These are phyloP conservation scores for Patiria pectinifera DNA, from an alignment of 53 echinoderm and acorn worm species.

Conservation along the genomic window DNA sequence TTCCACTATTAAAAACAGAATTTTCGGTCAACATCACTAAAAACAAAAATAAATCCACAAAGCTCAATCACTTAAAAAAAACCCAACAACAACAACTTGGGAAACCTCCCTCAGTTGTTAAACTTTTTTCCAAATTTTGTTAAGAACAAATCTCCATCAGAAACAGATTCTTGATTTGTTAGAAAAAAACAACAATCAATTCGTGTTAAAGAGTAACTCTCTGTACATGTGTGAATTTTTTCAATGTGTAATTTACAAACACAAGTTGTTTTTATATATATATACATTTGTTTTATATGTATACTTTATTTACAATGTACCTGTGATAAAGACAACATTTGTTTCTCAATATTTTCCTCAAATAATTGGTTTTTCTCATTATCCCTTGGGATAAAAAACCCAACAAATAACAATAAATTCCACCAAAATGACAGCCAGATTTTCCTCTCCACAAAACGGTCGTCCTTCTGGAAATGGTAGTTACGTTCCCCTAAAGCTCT, in stretches of 20 bases:
- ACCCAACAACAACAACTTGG: neutral
- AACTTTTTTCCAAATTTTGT: neutral
- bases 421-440: neutral
- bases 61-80: neutral
- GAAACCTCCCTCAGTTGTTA: neutral
- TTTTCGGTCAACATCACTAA: neutral
- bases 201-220: conserved; percentile 49
- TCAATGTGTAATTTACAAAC: conserved; percentile 61
- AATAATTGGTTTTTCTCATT: conserved; percentile 15
- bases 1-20: neutral
- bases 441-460: neutral
- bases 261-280: conserved; percentile 1
- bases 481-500: neutral
- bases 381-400: conserved; percentile 4
- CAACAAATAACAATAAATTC: neutral
- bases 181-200: conserved; percentile 49
- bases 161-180: conserved; percentile 25
- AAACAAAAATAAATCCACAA: neutral
- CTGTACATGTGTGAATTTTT: conserved; percentile 61
- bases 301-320: conserved; percentile 50
- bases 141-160: conserved; percentile 14
- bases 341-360: conserved; percentile 52
- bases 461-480: neutral
- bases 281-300: conserved; percentile 24
- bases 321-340: conserved; percentile 29